A percentile compares a stretch with the other conserved stretches of the same genome.
These are phyloP conservation scores for Seriola rivoliana DNA, from an alignment of 2,113 vertebrate genomes.

Conservation along the genomic window DNA sequence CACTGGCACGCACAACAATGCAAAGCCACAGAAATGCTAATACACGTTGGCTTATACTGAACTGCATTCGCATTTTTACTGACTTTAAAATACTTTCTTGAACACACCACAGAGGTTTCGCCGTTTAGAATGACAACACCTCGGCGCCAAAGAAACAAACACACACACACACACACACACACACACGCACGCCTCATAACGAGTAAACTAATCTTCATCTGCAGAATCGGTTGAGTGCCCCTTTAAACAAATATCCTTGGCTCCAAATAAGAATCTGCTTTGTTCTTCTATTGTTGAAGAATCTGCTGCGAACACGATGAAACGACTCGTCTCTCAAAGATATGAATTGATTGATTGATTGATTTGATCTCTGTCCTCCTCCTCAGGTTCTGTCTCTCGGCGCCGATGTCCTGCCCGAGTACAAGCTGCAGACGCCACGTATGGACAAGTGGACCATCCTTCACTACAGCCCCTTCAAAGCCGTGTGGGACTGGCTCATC, in stretches of 20 bases:
- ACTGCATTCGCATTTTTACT: conserved; percentile 24
- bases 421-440: conserved; percentile 96
- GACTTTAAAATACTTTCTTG: no score
- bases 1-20: neutral
- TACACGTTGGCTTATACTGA: neutral
- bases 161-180: no score
- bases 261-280: neutral
- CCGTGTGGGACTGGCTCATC: conserved; percentile 99
- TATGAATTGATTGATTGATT: neutral
- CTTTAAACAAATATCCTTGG: neutral
- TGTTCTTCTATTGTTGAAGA: no score
- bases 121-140: no score
- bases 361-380: neutral
- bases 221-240: neutral
- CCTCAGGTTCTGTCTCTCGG: conserved; percentile 95
- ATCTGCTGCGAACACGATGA: neutral
- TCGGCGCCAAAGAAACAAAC: no score
- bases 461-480: conserved; percentile 99
- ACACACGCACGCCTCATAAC: neutral
- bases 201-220: neutral
- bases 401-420: conserved; percentile 97
- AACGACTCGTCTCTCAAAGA: neutral
- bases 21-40: neutral
- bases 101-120: no score
- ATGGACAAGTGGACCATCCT: conserved; percentile 98